Percentiles rank a stretch among this genome's conserved stretches.
Evolutionary conservation across 2,888 invertebrate species (phyloP).

Genomic region (Lithophane ornitopus): DNA sequence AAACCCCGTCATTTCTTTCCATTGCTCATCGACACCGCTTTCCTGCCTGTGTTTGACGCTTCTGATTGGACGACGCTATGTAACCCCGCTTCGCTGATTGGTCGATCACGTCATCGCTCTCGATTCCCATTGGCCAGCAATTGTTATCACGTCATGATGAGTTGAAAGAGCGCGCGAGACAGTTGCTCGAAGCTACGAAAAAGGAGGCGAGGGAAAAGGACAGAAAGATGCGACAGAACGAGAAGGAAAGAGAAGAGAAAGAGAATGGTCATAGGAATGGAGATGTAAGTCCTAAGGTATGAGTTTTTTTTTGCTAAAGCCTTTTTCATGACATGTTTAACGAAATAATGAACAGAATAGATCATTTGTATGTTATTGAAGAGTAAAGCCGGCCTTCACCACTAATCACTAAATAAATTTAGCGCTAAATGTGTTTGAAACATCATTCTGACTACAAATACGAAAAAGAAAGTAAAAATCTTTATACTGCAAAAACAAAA

Average conservation of each 20-base stretch:
- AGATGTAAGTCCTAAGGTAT: slow-evolving; percentile 85
- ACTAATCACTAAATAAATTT: too few species aligned
- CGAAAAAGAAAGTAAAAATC: too few species aligned
- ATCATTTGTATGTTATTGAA: neutral
- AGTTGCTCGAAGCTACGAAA: slow-evolving; percentile 95
- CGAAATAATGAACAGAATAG: slow-evolving; percentile 1
- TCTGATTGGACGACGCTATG: slow-evolving; percentile 73
- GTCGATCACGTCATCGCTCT: slow-evolving; percentile 56
- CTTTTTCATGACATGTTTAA: slow-evolving; percentile 2
- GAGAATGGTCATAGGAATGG: slow-evolving; percentile 82
- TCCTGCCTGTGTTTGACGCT: slow-evolving; percentile 77
- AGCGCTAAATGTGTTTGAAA: too few species aligned
- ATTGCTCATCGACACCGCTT: slow-evolving; percentile 79
- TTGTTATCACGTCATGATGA: slow-evolving; percentile 95
- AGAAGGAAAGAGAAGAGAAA: slow-evolving; percentile 90
- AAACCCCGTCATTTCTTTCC: slow-evolving; percentile 75
- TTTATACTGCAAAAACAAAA: too few species aligned
- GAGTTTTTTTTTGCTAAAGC: slow-evolving; percentile 31
- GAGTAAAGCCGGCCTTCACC: neutral
- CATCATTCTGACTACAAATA: too few species aligned
- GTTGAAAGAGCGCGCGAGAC: slow-evolving; percentile 95
- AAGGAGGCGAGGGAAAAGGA: slow-evolving; percentile 91
- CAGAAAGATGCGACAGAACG: slow-evolving; percentile 75
- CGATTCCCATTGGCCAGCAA: slow-evolving; percentile 90
- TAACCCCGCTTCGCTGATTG: slow-evolving; percentile 75